phyloP scores from a whole-genome alignment of 2,888 invertebrate genomes.

The Patella pellucida region DNA sequence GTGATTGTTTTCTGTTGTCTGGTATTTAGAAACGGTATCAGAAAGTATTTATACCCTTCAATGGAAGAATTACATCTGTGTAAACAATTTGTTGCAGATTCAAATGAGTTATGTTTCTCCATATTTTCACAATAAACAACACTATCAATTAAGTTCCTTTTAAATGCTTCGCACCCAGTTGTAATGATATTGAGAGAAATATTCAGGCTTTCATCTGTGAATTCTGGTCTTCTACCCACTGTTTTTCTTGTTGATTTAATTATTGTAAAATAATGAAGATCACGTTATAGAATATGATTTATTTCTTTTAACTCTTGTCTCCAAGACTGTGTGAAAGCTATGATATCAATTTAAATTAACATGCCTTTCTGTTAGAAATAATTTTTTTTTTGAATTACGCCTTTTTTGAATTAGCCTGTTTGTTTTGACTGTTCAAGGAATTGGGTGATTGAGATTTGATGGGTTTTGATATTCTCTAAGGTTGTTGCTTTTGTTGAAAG shows the following conservation, averaged over 20 bases:
- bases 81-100: constrained; percentile 4
- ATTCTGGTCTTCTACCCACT: background rate
- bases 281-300: background rate
- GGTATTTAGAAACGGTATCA: background rate
- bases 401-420: no score
- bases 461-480: no score
- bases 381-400: no score
- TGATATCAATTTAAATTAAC: no score
- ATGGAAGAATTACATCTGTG: constrained; percentile 3
- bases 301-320: background rate
- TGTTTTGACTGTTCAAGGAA: no score
- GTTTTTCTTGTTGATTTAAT: background rate
- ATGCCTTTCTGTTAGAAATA: no score
- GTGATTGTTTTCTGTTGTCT: constrained; percentile 1
- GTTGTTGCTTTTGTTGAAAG: no score
- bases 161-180: background rate
- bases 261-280: constrained; percentile 4
- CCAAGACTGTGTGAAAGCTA: constrained; percentile 1
- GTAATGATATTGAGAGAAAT: background rate
- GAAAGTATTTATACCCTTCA: background rate
- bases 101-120: background rate
- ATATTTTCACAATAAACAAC: background rate
- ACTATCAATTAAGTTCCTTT: background rate
- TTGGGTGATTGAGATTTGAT: no score
- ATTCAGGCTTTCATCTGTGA: no score